Percentiles rank a stretch among this genome's conserved stretches.
Conservation (phyloP, 92 coral and sea anemone genomes). For the Siderastrea radians region DNA sequence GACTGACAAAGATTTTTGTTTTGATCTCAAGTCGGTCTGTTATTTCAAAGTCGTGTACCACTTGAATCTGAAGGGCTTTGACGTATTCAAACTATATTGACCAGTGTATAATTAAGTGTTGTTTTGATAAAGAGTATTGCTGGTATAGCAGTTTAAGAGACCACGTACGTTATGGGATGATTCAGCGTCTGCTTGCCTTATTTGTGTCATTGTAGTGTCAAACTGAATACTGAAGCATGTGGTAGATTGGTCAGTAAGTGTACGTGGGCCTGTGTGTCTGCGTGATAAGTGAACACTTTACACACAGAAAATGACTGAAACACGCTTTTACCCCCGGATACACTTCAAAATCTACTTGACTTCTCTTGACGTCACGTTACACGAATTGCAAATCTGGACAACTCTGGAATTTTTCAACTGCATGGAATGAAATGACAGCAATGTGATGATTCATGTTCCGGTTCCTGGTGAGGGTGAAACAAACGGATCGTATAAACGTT, state of each 20-base stretch:
- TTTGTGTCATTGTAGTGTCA: no score
- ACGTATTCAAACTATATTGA: conserved; percentile 9
- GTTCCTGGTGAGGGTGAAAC: no score
- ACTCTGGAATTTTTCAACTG: no score
- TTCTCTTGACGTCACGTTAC: conserved; percentile 6
- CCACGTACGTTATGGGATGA: no score
- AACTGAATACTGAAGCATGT: no score
- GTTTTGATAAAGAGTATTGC: not conserved
- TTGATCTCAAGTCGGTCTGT: not conserved
- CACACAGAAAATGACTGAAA: not conserved
- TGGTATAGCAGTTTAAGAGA: no score
- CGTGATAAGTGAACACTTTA: not conserved
- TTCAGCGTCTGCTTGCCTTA: no score
- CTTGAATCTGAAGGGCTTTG: conserved; percentile 19
- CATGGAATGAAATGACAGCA: no score
- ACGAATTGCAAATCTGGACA: not conserved
- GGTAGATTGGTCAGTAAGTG: no score
- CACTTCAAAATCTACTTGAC: not conserved
- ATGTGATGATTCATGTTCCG: no score
- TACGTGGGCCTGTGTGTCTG: not conserved
- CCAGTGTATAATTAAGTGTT: conserved; percentile 4
- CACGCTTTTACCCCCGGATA: not conserved
- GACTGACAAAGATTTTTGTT: not conserved
- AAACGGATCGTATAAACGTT: no score
- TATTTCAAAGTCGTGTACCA: not conserved